phyloP scores from a whole-genome alignment of 2,113 vertebrate genomes.

The Barbus barbus region DNA sequence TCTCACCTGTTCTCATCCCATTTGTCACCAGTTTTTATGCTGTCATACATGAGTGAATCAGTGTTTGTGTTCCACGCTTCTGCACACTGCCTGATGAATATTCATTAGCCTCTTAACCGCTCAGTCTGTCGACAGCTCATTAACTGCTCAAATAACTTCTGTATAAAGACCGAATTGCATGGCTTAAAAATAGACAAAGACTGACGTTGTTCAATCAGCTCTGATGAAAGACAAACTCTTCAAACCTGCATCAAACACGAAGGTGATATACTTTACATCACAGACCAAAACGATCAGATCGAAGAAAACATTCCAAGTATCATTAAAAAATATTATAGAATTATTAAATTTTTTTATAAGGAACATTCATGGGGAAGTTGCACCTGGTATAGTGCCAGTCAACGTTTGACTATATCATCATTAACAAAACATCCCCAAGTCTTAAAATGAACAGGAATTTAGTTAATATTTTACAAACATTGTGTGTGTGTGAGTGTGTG shows the following conservation, averaged over 20 bases:
- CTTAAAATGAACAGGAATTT: background rate
- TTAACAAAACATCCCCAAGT: background rate
- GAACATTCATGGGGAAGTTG: background rate
- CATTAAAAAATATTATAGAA: too few species aligned
- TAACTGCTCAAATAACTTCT: conserved; percentile 40
- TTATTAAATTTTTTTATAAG: background rate
- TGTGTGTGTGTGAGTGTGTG: background rate
- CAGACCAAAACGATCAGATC: background rate
- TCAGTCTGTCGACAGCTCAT: conserved; percentile 23
- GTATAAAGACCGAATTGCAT: conserved; percentile 31
- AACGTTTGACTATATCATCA: background rate
- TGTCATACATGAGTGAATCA: conserved; percentile 48
- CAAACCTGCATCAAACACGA: background rate
- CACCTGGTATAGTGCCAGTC: background rate
- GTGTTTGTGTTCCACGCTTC: conserved; percentile 44
- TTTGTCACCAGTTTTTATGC: conserved; percentile 55
- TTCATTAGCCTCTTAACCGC: conserved; percentile 38
- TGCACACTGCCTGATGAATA: conserved; percentile 49
- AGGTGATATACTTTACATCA: background rate
- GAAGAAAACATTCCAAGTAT: background rate
- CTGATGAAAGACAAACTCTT: conserved; percentile 36
- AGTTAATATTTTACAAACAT: background rate
- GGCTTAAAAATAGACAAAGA: conserved; percentile 30
- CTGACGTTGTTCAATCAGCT: conserved; percentile 18
- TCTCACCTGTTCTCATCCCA: conserved; percentile 60